Evolutionary conservation across 2,888 invertebrate species (phyloP).

Genomic region (Drosophila borborema): DNA sequence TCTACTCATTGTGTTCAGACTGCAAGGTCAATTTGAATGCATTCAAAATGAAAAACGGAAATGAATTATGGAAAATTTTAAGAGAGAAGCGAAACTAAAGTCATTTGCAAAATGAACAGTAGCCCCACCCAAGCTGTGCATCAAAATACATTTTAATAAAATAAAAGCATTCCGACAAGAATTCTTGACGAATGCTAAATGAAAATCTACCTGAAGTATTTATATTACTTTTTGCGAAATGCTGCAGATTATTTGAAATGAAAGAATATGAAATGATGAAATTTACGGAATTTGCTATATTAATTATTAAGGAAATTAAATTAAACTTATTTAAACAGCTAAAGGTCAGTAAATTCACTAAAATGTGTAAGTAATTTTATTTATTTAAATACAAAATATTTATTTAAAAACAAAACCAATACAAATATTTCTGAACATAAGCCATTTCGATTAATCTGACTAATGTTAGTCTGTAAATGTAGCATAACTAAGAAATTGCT

Average conservation of each 20-base stretch:
- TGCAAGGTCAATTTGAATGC: slow-evolving; percentile 12
- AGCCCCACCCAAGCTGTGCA: not conserved
- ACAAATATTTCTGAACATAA: not conserved
- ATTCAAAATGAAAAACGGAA: not conserved
- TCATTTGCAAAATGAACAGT: not conserved
- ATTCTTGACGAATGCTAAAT: not conserved
- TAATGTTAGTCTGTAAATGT: not conserved
- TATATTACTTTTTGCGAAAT: not conserved
- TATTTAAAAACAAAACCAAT: not conserved
- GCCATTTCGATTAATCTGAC: not conserved
- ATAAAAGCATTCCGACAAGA: not conserved
- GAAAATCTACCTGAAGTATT: not conserved
- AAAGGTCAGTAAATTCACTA: not conserved
- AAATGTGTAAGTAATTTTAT: too few relatives aligned
- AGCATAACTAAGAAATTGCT: not conserved
- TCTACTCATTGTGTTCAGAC: slow-evolving; percentile 20
- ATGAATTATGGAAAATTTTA: slow-evolving; percentile 14
- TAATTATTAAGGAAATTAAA: too few relatives aligned
- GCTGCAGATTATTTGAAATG: not conserved
- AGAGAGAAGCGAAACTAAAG: not conserved
- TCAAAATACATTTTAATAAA: not conserved
- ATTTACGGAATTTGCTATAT: not conserved
- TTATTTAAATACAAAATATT: too few relatives aligned
- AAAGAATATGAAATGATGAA: not conserved
- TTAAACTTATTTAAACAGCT: not conserved